Conservation (phyloP, 2,113 vertebrate species). For the Malurus alboscapulatus region DNA sequence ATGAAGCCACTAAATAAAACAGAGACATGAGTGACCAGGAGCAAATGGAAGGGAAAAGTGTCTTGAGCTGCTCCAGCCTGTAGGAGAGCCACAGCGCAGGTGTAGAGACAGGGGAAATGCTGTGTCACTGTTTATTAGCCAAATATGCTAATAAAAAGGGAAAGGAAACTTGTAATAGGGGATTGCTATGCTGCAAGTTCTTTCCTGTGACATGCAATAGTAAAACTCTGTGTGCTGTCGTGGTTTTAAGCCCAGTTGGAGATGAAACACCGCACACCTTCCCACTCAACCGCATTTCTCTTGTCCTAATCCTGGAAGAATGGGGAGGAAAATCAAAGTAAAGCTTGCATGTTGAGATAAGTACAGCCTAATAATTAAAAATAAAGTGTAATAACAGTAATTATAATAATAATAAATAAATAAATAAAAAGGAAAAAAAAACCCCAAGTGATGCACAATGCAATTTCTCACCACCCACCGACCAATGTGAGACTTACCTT, state of each 20-base stretch:
- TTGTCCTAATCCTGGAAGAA: not conserved
- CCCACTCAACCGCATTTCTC: not conserved
- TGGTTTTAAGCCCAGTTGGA: not conserved
- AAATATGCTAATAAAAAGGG: not conserved
- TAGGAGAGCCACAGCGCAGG: not conserved
- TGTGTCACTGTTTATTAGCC: not conserved
- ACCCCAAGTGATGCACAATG: not conserved
- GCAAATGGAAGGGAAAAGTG: not conserved
- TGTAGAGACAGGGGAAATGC: not conserved
- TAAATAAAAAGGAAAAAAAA: not conserved
- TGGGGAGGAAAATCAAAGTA: not conserved
- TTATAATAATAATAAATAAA: no score
- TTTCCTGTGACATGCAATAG: not conserved
- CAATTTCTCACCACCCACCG: not conserved
- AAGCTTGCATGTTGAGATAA: not conserved
- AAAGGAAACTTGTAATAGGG: not conserved
- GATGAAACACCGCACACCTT: not conserved
- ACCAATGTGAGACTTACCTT: not conserved
- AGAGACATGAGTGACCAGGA: fast-evolving
- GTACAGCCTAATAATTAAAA: not conserved
- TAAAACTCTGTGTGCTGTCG: not conserved
- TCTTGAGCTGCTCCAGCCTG: not conserved
- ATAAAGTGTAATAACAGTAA: not conserved
- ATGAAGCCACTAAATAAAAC: not conserved
- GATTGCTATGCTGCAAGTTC: not conserved